A percentile compares a stretch with the other conserved stretches of the same genome.
These are phyloP conservation scores for Anarrhichthys ocellatus DNA, from an alignment of 2,113 vertebrate species.

Conservation along the genomic window DNA sequence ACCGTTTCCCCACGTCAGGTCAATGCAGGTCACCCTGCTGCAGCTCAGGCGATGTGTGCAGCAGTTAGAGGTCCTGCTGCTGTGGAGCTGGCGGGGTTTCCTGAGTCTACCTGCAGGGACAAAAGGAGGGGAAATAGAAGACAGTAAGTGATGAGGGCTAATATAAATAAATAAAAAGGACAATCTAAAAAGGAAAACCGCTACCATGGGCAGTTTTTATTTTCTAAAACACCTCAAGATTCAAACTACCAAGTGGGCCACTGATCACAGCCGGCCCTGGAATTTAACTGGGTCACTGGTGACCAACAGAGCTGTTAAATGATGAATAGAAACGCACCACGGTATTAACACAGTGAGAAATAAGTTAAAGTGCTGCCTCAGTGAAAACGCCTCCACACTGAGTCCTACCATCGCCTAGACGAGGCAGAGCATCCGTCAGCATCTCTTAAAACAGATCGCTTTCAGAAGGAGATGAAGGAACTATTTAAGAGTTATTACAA, in stretches of 20 bases:
- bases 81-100: slow-evolving; percentile 79
- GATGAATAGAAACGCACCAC: neutral
- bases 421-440: too few species aligned
- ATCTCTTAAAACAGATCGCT: neutral
- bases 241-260: slow-evolving; percentile 26
- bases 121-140: slow-evolving; percentile 59
- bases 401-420: too few species aligned
- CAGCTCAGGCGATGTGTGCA: slow-evolving; percentile 84
- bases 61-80: slow-evolving; percentile 85
- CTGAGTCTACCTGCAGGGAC: slow-evolving; percentile 89
- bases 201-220: slow-evolving; percentile 8
- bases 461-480: neutral
- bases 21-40: slow-evolving; percentile 89
- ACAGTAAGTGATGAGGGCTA: neutral
- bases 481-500: neutral
- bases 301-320: slow-evolving; percentile 17
- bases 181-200: neutral
- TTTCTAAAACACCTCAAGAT: neutral
- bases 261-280: slow-evolving; percentile 12
- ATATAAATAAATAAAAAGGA: slow-evolving; percentile 14
- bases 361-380: neutral
- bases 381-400: neutral
- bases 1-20: slow-evolving; percentile 55
- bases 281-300: slow-evolving; percentile 40
- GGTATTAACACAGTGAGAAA: neutral